A percentile compares a stretch with the other conserved stretches of the same genome.
Conservation (phyloP, 2,797 vertebrate species). For the Alca torda region DNA sequence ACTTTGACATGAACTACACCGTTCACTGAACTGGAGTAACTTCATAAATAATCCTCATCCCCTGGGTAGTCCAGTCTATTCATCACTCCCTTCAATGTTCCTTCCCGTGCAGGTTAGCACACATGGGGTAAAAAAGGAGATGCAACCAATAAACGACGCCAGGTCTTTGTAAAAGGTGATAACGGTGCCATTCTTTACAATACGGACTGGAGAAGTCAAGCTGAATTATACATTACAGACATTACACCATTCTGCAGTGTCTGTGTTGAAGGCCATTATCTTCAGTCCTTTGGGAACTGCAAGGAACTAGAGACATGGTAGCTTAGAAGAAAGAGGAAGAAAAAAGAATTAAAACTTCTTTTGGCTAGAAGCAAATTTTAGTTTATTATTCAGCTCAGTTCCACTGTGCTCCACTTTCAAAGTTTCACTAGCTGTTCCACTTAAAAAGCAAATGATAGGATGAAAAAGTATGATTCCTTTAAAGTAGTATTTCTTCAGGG, state of each 20-base stretch:
- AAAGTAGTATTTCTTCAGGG: background rate
- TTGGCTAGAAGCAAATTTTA: constrained; percentile 61
- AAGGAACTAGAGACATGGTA: background rate
- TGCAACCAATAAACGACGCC: background rate
- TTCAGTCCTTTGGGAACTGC: constrained; percentile 31
- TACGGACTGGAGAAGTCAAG: background rate
- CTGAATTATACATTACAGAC: constrained; percentile 62
- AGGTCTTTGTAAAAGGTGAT: background rate
- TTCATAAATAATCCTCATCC: constrained; percentile 43
- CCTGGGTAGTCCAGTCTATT: background rate
- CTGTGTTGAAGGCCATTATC: constrained; percentile 38
- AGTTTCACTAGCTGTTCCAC: constrained; percentile 27
- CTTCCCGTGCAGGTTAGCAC: background rate
- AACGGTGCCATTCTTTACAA: background rate
- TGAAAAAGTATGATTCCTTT: constrained; percentile 8
- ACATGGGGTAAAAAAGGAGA: background rate
- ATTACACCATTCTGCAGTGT: background rate
- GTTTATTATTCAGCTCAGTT: constrained; percentile 52
- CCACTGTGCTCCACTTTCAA: constrained; percentile 40
- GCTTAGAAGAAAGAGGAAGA: constrained; percentile 5
- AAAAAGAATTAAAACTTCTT: constrained; percentile 17
- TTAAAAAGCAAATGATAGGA: constrained; percentile 19
- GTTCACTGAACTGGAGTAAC: constrained; percentile 24
- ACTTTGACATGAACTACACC: constrained; percentile 30
- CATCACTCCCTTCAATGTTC: background rate